Base-by-base conservation (phyloP, 2,797 vertebrate genomes). In the Peromyscus nudipes region DNA sequence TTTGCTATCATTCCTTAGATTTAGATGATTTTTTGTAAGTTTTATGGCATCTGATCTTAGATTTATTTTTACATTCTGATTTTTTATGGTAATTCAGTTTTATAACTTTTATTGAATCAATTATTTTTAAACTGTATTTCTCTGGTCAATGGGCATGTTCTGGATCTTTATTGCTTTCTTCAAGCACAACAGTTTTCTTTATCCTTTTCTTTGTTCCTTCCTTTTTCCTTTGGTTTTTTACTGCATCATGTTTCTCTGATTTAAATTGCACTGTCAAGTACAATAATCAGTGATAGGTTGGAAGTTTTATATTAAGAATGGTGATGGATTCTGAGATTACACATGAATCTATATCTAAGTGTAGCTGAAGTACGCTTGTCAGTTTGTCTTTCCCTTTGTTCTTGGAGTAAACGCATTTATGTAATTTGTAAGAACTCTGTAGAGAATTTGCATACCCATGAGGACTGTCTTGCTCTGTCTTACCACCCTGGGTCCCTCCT, bases 281-380 rank as follows among this genome's bases (percentile, higher is more conserved):
- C 6, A 79, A 9, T 65, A 75, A 69, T 83, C 55, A 62, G 0
- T 85, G 62, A 46, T 77, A 69, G 52, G 1, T n/a, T 96, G 40
- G 55, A 71, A 81, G 73, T 89, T 73, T 96, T 73, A 76, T 79
- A 80, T 69, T 64, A 69, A 94, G 23, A 93, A 85, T 86, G 19
- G 52, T 93, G 40, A 79, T 37, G 75, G n/a, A 69, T 46, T 94
- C 21, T 96, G 37, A 79, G 9, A 73, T 73, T 85, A 88, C 96
- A 81, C 21, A 37, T 84, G 73, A 62, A 7, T 71, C 65, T 85
- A 64, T 87, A 92, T 46, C 43, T 76, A 55, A n/a, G 21, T 29
- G 46, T 76, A 89, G 82, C 13, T 85, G 60, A 94, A 80, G 69
- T 31, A 0, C 1, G 73, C 82, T 91, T 79, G 4, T 77, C 25